Evolutionary conservation across 2,797 vertebrate genomes (phyloP), one percentile per base, ranked within the genome.

Genomic region (Acanthurus lineatus): DNA sequence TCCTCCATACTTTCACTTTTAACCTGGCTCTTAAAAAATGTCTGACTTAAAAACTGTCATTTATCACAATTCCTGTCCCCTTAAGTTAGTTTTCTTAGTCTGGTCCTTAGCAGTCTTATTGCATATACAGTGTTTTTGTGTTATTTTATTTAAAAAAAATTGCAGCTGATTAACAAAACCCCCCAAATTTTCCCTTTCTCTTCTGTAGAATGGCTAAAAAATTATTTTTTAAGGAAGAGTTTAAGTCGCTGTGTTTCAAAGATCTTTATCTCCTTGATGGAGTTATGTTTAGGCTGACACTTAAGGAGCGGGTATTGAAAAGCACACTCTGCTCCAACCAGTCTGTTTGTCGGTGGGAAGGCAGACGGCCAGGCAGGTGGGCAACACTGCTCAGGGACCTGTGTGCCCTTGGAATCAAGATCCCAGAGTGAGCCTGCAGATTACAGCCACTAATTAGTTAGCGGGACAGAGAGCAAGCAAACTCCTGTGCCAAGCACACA

Each of bases 401-500:
- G 11, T n/a, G 58, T 79, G 83, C 54, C 79, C 69, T 81, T 57
- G 15, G 86, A 88, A 79, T 79, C 71, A 64, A 76, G 70, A 82
- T 81, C 77, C 79, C 54, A 73, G 82, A 72, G 63, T 77, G 82
- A 90, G 80, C 61, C 77, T 66, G 70, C 88, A 88, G 88, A 93
- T 94, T 92, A 91, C 89, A 88, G 88, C 76, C 76, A 73, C 86
- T 91, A 94, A 94, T 94, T 92, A 94, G 87, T 92, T 83, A 84
- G 84, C 47, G 28, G 91, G 87, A 82, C 89, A 84, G 80, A 91
- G 90, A 85, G 88, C 85, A 87, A 68, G 80, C 87, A 88, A 91
- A 91, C 83, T 58, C 59, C 60, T 51, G 81, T 6, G 68, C 71
- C 79, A 65, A 71, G 40, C 63, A 57, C 44, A 69, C 44, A 66